Evolutionary conservation across 2,888 invertebrate genomes (phyloP).

Genomic region (Ennomos fuscantarius): DNA sequence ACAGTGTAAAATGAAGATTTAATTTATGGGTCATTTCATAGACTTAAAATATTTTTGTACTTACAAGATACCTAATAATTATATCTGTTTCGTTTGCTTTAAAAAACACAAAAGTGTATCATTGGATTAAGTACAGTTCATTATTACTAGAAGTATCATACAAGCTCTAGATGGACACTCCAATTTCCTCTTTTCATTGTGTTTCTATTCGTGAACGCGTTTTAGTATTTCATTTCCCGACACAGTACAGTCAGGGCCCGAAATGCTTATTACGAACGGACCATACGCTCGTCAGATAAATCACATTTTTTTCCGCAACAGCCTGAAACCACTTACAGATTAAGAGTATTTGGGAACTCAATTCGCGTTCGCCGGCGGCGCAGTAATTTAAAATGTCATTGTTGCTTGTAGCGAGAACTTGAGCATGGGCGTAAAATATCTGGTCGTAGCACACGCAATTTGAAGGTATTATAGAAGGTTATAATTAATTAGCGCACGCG

Average conservation of each 20-base stretch:
- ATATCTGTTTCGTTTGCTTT: too few species aligned
- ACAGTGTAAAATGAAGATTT: too few species aligned
- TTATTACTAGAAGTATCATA: not conserved
- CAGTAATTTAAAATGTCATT: conserved; percentile 37
- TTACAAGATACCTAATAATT: too few species aligned
- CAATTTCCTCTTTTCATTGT: conserved; percentile 18
- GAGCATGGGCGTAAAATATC: too few species aligned
- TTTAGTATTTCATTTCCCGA: conserved; percentile 52
- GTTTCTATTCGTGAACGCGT: conserved; percentile 42
- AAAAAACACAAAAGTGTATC: too few species aligned
- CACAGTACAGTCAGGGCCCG: conserved; percentile 43
- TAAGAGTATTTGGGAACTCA: conserved; percentile 49
- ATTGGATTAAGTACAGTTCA: too few species aligned
- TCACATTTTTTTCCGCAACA: conserved; percentile 52
- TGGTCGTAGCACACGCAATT: too few species aligned
- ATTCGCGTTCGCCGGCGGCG: conserved; percentile 36
- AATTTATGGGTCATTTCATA: too few species aligned
- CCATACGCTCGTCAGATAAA: conserved; percentile 55
- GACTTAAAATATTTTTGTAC: too few species aligned
- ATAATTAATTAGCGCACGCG: too few species aligned
- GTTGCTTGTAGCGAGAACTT: not conserved
- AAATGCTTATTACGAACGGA: conserved; percentile 55
- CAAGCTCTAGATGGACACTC: conserved; percentile 20
- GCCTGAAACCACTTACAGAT: conserved; percentile 42
- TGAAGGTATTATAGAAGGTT: too few species aligned